phyloP scores from a whole-genome alignment of 2,113 vertebrate genomes.

The Pedionomus torquatus region DNA sequence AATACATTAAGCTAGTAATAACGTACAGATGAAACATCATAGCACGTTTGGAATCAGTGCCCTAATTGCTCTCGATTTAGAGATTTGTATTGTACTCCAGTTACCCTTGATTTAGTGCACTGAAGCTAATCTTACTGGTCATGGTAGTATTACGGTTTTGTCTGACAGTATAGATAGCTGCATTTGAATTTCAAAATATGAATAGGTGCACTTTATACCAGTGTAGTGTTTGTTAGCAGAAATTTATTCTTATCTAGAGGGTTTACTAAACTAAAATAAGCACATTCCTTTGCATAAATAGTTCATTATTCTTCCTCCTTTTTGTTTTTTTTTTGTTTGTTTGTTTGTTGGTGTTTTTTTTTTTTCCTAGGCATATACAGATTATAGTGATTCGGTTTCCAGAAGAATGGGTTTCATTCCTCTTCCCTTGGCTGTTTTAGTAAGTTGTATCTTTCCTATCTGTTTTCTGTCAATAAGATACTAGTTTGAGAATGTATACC shows the following conservation, averaged over 20 bases:
- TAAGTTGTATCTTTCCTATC: conserved; percentile 72
- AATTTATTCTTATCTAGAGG: not conserved
- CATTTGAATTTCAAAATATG: conserved; percentile 5
- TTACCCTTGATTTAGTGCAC: not conserved
- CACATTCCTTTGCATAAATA: not conserved
- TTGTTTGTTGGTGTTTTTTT: not conserved
- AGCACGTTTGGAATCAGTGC: not conserved
- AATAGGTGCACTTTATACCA: not conserved
- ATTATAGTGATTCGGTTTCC: conserved; percentile 96
- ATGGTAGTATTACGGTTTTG: not conserved
- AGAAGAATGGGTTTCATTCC: conserved; percentile 99
- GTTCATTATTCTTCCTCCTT: not conserved
- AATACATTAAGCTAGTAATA: not conserved
- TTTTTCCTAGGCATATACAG: conserved; percentile 89
- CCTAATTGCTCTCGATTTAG: conserved; percentile 35
- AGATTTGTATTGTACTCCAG: not conserved
- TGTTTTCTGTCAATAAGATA: not conserved
- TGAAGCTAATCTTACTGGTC: conserved; percentile 24
- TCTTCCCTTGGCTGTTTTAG: conserved; percentile 93
- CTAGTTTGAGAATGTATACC: not conserved
- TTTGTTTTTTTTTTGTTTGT: not conserved
- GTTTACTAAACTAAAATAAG: conserved; percentile 2
- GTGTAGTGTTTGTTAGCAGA: not conserved
- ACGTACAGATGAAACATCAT: not conserved
- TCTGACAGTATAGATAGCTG: not conserved